Conservation (phyloP, 2,113 vertebrate species). For the Zosterops japonicus region DNA sequence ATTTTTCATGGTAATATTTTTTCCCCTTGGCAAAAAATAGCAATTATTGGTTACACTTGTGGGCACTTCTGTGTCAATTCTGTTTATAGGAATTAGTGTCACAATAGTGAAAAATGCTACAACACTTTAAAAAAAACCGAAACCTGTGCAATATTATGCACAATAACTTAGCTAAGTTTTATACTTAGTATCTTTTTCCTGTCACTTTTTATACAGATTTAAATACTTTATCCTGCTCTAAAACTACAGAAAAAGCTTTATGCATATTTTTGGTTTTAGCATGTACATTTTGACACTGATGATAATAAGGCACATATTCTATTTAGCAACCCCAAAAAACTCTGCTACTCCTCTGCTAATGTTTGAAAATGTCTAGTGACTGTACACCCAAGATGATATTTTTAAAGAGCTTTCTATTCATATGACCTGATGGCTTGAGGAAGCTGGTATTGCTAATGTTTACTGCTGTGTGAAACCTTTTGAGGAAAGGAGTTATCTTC, state of each 20-base stretch:
- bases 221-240: not conserved
- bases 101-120: not conserved
- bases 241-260: not conserved
- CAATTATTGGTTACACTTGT: not conserved
- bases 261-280: not conserved
- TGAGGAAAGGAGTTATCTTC: not conserved
- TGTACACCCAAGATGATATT: not conserved
- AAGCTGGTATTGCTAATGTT: not conserved
- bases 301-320: not conserved
- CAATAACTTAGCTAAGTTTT: not conserved
- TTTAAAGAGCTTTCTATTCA: not conserved
- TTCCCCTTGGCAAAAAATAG: not conserved
- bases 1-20: not conserved
- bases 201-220: not conserved
- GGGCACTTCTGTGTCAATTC: not conserved
- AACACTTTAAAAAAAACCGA: not conserved
- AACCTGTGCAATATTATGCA: not conserved
- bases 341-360: not conserved
- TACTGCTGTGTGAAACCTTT: not conserved
- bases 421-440: not conserved
- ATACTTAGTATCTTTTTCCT: not conserved
- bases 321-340: not conserved
- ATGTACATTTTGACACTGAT: not conserved
- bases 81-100: not conserved
- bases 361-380: not conserved